Evolutionary conservation across 2,113 vertebrate genomes (phyloP).

Genomic region (Sciurus niger): DNA sequence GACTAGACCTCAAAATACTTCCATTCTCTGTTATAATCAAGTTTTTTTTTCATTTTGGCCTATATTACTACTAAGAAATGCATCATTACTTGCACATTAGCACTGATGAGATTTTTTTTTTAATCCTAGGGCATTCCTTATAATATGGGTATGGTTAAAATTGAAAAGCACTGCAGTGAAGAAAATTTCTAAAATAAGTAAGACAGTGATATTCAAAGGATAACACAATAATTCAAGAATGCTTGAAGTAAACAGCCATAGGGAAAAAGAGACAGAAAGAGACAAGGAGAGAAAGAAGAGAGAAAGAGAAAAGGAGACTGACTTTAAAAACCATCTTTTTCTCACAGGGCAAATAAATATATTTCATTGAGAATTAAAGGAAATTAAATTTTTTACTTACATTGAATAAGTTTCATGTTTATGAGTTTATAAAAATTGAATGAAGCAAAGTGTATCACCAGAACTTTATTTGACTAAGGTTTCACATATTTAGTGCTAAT

Average conservation of each 20-base stretch:
- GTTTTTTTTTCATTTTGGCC: slow-evolving; percentile 64
- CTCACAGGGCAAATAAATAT: background rate
- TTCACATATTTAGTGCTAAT: background rate
- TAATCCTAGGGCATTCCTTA: slow-evolving; percentile 45
- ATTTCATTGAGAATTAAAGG: background rate
- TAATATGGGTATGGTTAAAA: slow-evolving; percentile 45
- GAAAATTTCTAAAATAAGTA: slow-evolving; percentile 44
- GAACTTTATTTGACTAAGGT: background rate
- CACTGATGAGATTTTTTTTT: slow-evolving; percentile 56
- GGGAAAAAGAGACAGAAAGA: background rate
- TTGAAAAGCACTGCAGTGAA: slow-evolving; percentile 58
- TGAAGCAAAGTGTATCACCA: slow-evolving; percentile 1
- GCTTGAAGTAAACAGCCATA: background rate
- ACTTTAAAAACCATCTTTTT: background rate
- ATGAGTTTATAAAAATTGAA: slow-evolving; percentile 64
- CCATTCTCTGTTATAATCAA: slow-evolving; percentile 61
- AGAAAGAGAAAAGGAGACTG: background rate
- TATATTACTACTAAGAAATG: slow-evolving; percentile 74
- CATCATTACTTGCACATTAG: slow-evolving; percentile 64
- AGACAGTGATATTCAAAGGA: background rate
- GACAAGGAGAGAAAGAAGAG: background rate
- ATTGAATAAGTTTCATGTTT: background rate
- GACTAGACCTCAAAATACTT: slow-evolving; percentile 37
- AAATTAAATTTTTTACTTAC: slow-evolving; percentile 33
- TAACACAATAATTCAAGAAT: slow-evolving; percentile 16